Evolutionary conservation across 2,113 vertebrate species (phyloP).

Genomic region (Phalacrocorax carbo): DNA sequence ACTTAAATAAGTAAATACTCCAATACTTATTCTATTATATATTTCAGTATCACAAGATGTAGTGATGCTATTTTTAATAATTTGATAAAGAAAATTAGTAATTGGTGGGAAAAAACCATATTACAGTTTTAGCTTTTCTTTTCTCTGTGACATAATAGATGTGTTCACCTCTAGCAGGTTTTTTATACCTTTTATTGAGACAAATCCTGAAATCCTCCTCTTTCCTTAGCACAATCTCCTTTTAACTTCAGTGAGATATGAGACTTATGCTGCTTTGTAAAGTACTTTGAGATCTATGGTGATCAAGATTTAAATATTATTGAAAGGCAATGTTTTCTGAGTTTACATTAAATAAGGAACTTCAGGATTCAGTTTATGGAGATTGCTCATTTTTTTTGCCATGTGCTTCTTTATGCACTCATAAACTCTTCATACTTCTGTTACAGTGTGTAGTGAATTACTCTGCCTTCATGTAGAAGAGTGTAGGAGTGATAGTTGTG

Average conservation of each 20-base stretch:
- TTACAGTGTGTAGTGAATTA: not conserved
- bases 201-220: constrained; percentile 8
- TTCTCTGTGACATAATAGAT: not conserved
- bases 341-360: not conserved
- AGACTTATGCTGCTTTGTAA: constrained; percentile 1
- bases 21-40: not conserved
- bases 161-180: not conserved
- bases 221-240: constrained; percentile 11
- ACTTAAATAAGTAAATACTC: not conserved
- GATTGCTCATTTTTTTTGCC: not conserved
- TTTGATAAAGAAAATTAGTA: not conserved
- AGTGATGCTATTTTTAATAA: not conserved
- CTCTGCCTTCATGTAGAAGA: not conserved
- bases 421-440: not conserved
- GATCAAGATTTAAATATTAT: constrained; percentile 28
- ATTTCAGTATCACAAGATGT: not conserved
- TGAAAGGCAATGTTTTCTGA: constrained; percentile 16
- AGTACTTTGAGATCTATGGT: not conserved
- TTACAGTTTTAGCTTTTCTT: not conserved
- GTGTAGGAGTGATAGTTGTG: not conserved
- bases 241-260: constrained; percentile 12
- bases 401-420: not conserved
- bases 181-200: not conserved
- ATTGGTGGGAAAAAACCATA: not conserved
- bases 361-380: not conserved